Base-by-base conservation (phyloP, 2,113 vertebrate genomes). In the Opisthocomus hoazin region DNA sequence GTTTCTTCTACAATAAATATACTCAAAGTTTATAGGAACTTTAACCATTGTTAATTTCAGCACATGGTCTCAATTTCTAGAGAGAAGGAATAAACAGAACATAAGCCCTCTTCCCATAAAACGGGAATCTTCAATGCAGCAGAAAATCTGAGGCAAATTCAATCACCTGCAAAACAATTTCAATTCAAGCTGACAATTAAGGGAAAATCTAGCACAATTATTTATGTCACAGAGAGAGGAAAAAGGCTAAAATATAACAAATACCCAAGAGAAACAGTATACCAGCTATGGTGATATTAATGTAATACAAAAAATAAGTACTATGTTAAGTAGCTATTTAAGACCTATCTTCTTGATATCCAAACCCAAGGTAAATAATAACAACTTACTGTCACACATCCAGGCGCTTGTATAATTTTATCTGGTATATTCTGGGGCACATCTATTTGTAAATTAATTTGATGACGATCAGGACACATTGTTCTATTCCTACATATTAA, bases 381-480 rank as follows among this genome's bases (percentile, higher is more conserved):
- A 96, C 97, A 86, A 96, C 97, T 97, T 95, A 98, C 98, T 74
- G 90, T 96, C 85, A 98, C 92, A 76, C 68, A 78, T 86, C 97
- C 97, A 90, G 43, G 53, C 0, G 12, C 16, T 30, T 73, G 93
- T 18, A 68, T 69, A 58, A 81, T 39, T 58, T 96, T 75, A 61
- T 63, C 85, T 45, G 84, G 45, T 9, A 97, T 43, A 29, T 81
- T 97, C 73, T 87, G 96, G 41, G 96, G 79, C 17, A n/a, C 19
- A 20, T 98, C 98, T 61, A 65, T 60, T 85, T 97, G 88, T 68
- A 84, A 69, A 92, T 96, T 97, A 90, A 98, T 32, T 39, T 48
- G 80, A 77, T 98, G 98, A 82, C 98, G 95, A 91, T 98, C 95
- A 81, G 96, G 97, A 91, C 98, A 98, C 3, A 22, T 36, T 14